Base-by-base conservation (phyloP, 2,797 vertebrate genomes). In the Pteropus rufus region DNA sequence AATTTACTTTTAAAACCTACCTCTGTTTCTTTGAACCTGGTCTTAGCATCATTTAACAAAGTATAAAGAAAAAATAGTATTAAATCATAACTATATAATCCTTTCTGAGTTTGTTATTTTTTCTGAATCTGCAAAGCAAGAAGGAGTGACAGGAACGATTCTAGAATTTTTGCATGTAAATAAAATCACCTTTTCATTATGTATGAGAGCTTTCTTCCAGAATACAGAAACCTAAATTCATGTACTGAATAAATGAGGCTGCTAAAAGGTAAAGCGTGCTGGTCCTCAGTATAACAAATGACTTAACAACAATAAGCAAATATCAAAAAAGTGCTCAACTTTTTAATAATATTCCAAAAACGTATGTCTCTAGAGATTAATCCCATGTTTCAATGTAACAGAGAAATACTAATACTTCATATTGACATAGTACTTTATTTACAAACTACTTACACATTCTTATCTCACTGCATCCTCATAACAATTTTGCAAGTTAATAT, bases 121-220 rank as follows among this genome's bases (percentile, higher is more conserved):
- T 97, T 94, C 60, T 79, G 58, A 60, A 86, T 67, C 56, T 95
- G 29, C 14, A 79, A 39, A 93, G 72, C 81, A 93, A 82, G 49
- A 85, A 26, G 24, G 36, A 95, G 34, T 94, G 77, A 93, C 44
- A 91, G 65, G 36, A 90, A 34, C 76, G n/a, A 73, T 69, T 85
- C 65, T 15, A 85, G 58, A 60, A 89, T 54, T 82, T 93, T 91
- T 82, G 77, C 92, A 96, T 96, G 56, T 86, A 96, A 90, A 89
- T 94, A 92, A 92, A 44, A 76, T 93, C 67, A 73, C 10, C 58
- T 95, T 96, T 96, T 96, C 29, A 84, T 91, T 84, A 95, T 93
- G 80, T 65, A 88, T 95, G 72, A 95, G 41, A 84, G 26, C 24
- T 93, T 94, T 95, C 75, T 82, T 91, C 77, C 64, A 89, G 64